phyloP scores from a whole-genome alignment of 92 coral and sea anemone species.

The Porites evermanni region DNA sequence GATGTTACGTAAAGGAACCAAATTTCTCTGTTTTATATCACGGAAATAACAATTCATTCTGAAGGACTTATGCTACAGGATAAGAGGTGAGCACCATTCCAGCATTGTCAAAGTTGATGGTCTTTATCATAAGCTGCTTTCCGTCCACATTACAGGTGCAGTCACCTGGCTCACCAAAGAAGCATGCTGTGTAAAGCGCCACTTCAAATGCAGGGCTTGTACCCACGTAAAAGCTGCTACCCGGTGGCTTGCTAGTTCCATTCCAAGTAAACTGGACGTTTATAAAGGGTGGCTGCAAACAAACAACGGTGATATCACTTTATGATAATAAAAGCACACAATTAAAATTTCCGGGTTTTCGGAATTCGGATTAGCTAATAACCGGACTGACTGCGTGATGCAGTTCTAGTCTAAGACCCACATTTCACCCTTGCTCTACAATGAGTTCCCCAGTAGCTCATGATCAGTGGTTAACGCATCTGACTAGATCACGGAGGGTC shows the following conservation, averaged over 20 bases:
- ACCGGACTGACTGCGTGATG: no score
- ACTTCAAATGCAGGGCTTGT: constrained; percentile 36
- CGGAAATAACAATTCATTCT: not conserved
- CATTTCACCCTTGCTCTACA: no score
- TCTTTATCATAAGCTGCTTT: not conserved
- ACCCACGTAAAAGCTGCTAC: constrained; percentile 36
- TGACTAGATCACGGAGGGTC: no score
- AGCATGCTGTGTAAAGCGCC: constrained; percentile 31
- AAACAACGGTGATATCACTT: not conserved
- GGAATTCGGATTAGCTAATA: no score
- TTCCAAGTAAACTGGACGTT: constrained; percentile 11
- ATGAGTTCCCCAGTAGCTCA: no score
- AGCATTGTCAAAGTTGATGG: constrained; percentile 8
- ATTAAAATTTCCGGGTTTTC: no score
- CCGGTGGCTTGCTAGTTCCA: constrained; percentile 13
- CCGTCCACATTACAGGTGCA: constrained; percentile 16
- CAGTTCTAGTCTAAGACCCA: no score
- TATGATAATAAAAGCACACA: not conserved
- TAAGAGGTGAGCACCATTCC: constrained; percentile 33
- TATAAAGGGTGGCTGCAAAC: constrained; percentile 20
- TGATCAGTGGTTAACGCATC: no score
- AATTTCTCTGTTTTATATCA: no score
- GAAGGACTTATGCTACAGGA: not conserved
- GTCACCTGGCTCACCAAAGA: constrained; percentile 38
- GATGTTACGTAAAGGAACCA: no score